phyloP scores from a whole-genome alignment of 2,888 invertebrate species.

The Aspidiotus destructor region DNA sequence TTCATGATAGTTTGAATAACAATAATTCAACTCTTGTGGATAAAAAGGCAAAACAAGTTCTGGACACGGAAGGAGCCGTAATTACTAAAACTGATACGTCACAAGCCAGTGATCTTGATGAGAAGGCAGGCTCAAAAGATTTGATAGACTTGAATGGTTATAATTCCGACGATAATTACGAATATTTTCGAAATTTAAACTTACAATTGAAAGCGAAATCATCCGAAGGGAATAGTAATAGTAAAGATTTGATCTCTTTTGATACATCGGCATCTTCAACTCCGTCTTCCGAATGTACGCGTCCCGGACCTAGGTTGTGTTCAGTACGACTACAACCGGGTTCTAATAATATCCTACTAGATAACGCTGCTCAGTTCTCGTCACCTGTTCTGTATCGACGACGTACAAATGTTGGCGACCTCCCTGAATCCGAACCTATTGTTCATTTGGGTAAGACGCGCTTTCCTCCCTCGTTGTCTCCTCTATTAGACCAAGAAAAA shows the following conservation, averaged over 20 bases:
- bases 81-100: no score
- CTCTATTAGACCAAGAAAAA: no score
- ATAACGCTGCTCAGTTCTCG: constrained; percentile 50
- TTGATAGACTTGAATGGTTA: constrained; percentile 32
- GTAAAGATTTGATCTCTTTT: constrained; percentile 26
- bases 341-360: constrained; percentile 67
- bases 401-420: constrained; percentile 31
- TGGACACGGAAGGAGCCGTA: no score
- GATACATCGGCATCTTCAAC: neutral
- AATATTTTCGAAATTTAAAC: constrained; percentile 18
- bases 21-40: no score
- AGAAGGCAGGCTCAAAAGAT: constrained; percentile 22
- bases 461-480: constrained; percentile 17
- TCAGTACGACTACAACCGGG: constrained; percentile 66
- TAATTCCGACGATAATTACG: constrained; percentile 26
- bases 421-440: constrained; percentile 33
- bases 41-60: no score
- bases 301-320: constrained; percentile 59
- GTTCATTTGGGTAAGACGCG: constrained; percentile 21
- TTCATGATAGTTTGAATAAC: no score
- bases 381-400: constrained; percentile 62
- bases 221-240: neutral
- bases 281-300: neutral
- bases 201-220: neutral
- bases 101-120: no score